phyloP scores from a whole-genome alignment of 2,888 invertebrate species.

The Meandrusa payeni region DNA sequence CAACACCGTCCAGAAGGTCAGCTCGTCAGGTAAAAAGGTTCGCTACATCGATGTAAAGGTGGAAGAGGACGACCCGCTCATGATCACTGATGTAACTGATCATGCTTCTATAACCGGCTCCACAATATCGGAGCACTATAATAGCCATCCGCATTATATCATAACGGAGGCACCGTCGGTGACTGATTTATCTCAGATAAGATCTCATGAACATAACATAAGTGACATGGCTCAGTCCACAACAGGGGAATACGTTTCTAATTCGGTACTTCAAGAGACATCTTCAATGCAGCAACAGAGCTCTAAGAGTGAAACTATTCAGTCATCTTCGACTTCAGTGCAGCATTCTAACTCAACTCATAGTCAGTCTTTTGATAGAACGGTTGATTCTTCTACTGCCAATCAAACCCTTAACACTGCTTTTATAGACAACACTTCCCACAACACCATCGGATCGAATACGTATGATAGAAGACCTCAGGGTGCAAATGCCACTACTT shows the following conservation, averaged over 20 bases:
- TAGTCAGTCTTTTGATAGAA: conserved; percentile 61
- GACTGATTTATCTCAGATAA: conserved; percentile 66
- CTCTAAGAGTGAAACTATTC: conserved; percentile 66
- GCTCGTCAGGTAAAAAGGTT: conserved; percentile 72
- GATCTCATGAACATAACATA: conserved; percentile 57
- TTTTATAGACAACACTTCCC: conserved; percentile 57
- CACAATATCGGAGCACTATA: conserved; percentile 71
- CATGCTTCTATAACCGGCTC: conserved; percentile 72
- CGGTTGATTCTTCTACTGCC: conserved; percentile 54
- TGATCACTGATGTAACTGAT: conserved; percentile 76
- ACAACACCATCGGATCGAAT: conserved; percentile 43
- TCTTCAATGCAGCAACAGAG: conserved; percentile 65
- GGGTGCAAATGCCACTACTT: conserved; percentile 59
- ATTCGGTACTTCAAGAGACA: conserved; percentile 59
- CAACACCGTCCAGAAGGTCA: conserved; percentile 66
- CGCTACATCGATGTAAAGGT: conserved; percentile 78
- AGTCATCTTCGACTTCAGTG: conserved; percentile 64
- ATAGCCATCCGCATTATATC: conserved; percentile 76
- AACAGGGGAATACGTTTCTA: conserved; percentile 69
- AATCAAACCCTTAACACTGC: conserved; percentile 70
- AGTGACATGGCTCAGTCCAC: conserved; percentile 70
- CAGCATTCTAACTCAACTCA: conserved; percentile 64
- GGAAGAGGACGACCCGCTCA: conserved; percentile 76
- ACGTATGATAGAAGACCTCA: conserved; percentile 53
- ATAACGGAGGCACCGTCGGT: conserved; percentile 77